phyloP scores from a whole-genome alignment of 2,888 invertebrate genomes.

The Microplitis manilae region DNA sequence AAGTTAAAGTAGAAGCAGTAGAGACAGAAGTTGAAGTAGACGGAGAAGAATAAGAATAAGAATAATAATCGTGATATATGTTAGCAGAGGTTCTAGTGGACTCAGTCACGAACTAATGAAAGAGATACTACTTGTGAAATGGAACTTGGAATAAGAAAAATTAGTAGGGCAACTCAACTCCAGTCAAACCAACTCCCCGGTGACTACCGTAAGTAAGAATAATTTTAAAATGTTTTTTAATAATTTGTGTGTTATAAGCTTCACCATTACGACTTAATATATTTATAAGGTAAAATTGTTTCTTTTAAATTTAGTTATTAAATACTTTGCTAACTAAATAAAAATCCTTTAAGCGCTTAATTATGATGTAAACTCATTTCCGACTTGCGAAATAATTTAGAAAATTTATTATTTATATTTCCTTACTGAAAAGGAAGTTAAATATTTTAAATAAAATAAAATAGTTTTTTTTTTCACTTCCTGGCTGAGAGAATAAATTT shows the following conservation, averaged over 20 bases:
- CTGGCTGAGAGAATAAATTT: neutral
- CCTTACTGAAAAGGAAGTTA: neutral
- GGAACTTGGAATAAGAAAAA: slow-evolving; percentile 9
- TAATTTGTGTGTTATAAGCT: neutral
- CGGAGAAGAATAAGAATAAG: neutral
- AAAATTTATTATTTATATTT: neutral
- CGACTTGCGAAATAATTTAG: neutral
- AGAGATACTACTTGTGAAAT: slow-evolving; percentile 15
- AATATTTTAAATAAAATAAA: neutral
- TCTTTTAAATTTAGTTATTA: neutral
- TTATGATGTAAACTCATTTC: neutral
- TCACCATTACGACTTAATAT: neutral
- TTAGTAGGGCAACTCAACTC: neutral
- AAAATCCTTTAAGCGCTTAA: neutral
- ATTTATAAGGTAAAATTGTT: neutral
- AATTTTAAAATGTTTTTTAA: neutral
- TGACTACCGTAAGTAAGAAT: neutral
- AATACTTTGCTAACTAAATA: too few species aligned
- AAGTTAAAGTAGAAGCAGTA: slow-evolving; percentile 14
- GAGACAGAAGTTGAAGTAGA: neutral
- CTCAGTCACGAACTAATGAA: slow-evolving; percentile 26
- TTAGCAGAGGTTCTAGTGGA: neutral
- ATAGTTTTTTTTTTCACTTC: neutral
- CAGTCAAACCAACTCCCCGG: neutral
- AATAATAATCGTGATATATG: neutral